phyloP scores from a whole-genome alignment of 2,797 vertebrate species.

The Tenualosa ilisha region DNA sequence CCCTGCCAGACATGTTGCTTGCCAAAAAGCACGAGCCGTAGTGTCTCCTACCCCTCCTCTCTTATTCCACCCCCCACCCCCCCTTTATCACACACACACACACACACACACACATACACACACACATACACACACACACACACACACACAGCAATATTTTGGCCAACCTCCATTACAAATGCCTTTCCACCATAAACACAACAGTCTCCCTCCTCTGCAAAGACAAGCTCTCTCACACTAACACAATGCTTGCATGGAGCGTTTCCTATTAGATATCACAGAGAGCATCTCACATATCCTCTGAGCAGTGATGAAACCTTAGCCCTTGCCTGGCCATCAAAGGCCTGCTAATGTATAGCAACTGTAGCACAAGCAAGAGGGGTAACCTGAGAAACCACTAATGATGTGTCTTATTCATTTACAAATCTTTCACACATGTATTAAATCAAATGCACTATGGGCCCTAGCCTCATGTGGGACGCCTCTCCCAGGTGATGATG shows the following conservation, averaged over 20 bases:
- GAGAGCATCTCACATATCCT: constrained; percentile 28
- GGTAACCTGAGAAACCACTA: constrained; percentile 51
- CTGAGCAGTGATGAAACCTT: constrained; percentile 27
- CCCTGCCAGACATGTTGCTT: constrained; percentile 33
- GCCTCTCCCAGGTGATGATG: constrained; percentile 29
- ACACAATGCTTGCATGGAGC: constrained; percentile 31
- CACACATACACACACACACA: constrained; percentile 1
- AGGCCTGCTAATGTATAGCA: constrained; percentile 32
- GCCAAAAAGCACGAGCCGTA: constrained; percentile 35
- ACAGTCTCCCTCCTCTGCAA: constrained; percentile 10
- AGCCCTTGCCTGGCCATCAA: constrained; percentile 33
- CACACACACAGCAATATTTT: background rate
- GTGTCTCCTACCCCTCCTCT: background rate
- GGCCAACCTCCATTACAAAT: background rate
- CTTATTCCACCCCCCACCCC: constrained; percentile 21
- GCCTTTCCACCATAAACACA: constrained; percentile 7
- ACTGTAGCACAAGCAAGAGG: constrained; percentile 43
- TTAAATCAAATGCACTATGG: constrained; percentile 43
- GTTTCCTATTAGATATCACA: constrained; percentile 18
- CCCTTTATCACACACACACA: constrained; percentile 26
- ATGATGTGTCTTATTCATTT: constrained; percentile 57
- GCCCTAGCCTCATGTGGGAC: constrained; percentile 30
- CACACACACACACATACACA: background rate
- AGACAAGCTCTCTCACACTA: constrained; percentile 31
- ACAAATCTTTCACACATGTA: constrained; percentile 40